phyloP scores from a whole-genome alignment of 2,113 vertebrate species.

The Brachirus orientalis region DNA sequence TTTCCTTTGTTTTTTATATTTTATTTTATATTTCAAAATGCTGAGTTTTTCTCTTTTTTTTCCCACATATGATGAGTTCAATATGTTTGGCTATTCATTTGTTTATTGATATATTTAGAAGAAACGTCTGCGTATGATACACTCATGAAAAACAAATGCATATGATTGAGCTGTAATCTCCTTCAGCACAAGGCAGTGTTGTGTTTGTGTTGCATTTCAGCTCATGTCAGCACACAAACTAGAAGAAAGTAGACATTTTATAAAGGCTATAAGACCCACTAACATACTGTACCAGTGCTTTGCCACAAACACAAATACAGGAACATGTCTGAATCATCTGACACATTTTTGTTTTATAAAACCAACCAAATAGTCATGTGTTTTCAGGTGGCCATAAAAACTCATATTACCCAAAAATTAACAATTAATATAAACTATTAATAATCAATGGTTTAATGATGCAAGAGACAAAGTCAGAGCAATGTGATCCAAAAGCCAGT shows the following conservation, averaged over 20 bases:
- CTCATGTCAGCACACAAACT: constrained; percentile 30
- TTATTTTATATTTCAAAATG: constrained; percentile 30
- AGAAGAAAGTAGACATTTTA: constrained; percentile 57
- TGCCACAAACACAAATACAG: constrained; percentile 24
- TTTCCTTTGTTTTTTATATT: constrained; percentile 33
- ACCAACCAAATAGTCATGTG: neutral
- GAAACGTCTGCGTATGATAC: neutral
- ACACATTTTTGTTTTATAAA: neutral
- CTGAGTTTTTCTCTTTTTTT: constrained; percentile 24
- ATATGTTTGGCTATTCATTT: neutral
- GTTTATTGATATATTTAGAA: too few relatives aligned
- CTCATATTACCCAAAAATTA: constrained; percentile 64
- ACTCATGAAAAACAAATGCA: constrained; percentile 44
- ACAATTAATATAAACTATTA: constrained; percentile 81
- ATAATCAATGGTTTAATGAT: constrained; percentile 84
- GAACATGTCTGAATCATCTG: neutral
- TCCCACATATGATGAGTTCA: neutral
- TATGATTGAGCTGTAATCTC: constrained; percentile 40
- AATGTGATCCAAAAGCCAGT: constrained; percentile 81
- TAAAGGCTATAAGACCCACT: constrained; percentile 22
- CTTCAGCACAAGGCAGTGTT: constrained; percentile 41
- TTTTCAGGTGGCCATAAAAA: constrained; percentile 33
- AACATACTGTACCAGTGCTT: constrained; percentile 10
- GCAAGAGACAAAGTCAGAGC: constrained; percentile 83
- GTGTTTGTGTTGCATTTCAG: constrained; percentile 47